phyloP scores from a whole-genome alignment of 2,113 vertebrate genomes.

The Pollachius pollachius region DNA sequence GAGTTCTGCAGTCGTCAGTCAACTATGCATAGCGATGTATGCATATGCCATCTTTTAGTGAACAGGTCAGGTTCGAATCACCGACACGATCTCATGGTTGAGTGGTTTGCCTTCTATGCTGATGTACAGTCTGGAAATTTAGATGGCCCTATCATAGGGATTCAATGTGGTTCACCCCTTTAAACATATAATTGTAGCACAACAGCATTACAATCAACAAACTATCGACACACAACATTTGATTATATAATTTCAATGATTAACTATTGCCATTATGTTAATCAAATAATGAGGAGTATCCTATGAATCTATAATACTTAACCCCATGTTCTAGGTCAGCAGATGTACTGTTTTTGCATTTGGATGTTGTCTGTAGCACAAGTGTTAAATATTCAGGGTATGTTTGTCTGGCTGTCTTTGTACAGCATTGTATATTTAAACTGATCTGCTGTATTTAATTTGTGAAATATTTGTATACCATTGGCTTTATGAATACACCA shows the following conservation, averaged over 20 bases:
- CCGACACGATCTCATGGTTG: conserved; percentile 61
- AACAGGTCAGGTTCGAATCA: conserved; percentile 48
- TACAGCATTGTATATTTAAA: background rate
- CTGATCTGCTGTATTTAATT: conserved; percentile 34
- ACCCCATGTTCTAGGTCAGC: too few relatives aligned
- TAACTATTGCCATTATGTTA: too few relatives aligned
- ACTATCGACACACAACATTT: too few relatives aligned
- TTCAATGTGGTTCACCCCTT: too few relatives aligned
- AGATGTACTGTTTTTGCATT: too few relatives aligned
- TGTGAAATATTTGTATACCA: conserved; percentile 46
- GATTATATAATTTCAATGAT: too few relatives aligned
- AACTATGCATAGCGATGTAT: conserved; percentile 67
- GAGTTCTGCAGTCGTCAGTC: conserved; percentile 71
- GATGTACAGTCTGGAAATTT: conserved; percentile 12
- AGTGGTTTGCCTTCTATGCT: conserved; percentile 61
- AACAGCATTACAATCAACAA: too few relatives aligned
- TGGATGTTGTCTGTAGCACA: background rate
- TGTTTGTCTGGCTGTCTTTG: background rate
- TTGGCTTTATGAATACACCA: conserved; percentile 34
- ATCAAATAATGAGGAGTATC: too few relatives aligned
- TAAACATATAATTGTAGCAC: too few relatives aligned
- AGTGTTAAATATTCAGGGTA: background rate
- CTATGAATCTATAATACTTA: too few relatives aligned
- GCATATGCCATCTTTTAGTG: conserved; percentile 58
- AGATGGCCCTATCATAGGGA: too few relatives aligned